These are phyloP conservation scores for Porphyrio hochstetteri DNA, from an alignment of 2,113 vertebrate species.

Conservation along the genomic window DNA sequence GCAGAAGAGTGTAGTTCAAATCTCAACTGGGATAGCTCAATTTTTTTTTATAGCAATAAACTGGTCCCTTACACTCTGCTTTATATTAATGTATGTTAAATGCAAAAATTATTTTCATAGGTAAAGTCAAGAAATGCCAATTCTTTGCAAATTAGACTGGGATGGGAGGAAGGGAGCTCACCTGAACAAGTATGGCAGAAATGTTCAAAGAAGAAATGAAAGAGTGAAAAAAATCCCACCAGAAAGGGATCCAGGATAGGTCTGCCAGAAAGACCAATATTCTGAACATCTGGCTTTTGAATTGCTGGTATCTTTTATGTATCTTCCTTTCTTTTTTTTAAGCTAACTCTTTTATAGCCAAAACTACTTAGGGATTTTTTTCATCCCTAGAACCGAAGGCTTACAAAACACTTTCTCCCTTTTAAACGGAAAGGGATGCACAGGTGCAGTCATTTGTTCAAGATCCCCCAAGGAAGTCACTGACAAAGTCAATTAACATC, in stretches of 20 bases:
- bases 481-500: conserved; percentile 54
- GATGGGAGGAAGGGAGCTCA: background rate
- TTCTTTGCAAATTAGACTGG: background rate
- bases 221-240: background rate
- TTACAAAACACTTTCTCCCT: background rate
- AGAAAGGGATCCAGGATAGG: background rate
- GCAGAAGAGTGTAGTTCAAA: background rate
- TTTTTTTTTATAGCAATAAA: background rate
- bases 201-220: background rate
- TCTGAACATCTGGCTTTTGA: background rate
- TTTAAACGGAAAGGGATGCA: conserved; percentile 25
- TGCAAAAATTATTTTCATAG: background rate
- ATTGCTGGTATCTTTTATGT: background rate
- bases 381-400: background rate
- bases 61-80: background rate
- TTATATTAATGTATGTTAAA: background rate
- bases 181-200: background rate
- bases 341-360: background rate
- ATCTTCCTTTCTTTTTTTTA: background rate
- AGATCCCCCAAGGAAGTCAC: conserved; percentile 27
- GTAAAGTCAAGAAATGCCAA: rapidly evolving
- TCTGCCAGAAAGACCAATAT: background rate
- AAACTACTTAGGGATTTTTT: background rate
- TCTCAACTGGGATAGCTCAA: background rate
- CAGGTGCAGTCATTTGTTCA: conserved; percentile 57